Evolutionary conservation across 2,113 vertebrate genomes (phyloP).

Genomic region (Haplochromis burtoni): DNA sequence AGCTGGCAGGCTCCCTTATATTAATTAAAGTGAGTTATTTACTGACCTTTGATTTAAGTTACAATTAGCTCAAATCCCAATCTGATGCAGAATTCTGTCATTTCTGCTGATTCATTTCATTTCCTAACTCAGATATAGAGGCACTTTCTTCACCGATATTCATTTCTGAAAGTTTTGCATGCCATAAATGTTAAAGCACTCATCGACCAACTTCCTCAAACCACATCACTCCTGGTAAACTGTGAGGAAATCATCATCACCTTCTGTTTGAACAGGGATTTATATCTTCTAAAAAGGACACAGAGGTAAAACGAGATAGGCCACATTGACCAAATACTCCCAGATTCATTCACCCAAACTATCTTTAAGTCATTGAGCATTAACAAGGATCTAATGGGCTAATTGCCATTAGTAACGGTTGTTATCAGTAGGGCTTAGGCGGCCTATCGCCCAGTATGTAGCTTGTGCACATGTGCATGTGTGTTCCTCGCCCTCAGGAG

Average conservation of each 20-base stretch:
- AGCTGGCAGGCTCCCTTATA: neutral
- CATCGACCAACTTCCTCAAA: neutral
- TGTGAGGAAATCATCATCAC: constrained; percentile 26
- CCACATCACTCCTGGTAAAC: neutral
- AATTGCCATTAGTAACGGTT: constrained; percentile 59
- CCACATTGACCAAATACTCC: constrained; percentile 28
- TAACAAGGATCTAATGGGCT: constrained; percentile 63
- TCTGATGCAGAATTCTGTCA: neutral
- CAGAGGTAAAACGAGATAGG: constrained; percentile 15
- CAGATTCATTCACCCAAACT: constrained; percentile 49
- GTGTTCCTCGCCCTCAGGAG: constrained; percentile 35
- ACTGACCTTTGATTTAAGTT: neutral
- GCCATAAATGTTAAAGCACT: neutral
- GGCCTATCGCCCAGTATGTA: constrained; percentile 36
- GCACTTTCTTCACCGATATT: neutral
- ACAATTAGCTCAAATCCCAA: neutral
- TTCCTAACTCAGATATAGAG: neutral
- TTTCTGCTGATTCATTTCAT: neutral
- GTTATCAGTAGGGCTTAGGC: constrained; percentile 50
- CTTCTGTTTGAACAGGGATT: constrained; percentile 32
- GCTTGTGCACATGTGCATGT: constrained; percentile 9
- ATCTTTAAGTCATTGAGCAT: constrained; percentile 47
- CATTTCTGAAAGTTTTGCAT: neutral
- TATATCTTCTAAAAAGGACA: constrained; percentile 10
- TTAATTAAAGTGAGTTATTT: neutral